Base-by-base conservation (phyloP, 2,797 vertebrate genomes). In the Botia kubotai region DNA sequence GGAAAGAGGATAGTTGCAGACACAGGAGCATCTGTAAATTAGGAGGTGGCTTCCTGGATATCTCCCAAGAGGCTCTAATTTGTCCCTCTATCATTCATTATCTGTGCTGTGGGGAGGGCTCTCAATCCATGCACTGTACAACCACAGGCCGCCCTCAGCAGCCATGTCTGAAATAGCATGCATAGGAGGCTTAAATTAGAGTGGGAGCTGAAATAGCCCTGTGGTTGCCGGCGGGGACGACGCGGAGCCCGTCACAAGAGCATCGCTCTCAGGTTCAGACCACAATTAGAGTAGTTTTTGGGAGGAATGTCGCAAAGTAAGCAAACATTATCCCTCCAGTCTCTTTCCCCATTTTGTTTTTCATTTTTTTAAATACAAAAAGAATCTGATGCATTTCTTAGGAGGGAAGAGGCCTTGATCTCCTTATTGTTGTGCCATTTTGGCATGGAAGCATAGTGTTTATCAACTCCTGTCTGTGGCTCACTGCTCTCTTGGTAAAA, bases 141-240 rank as follows among this genome's bases (percentile, higher is more conserved):
- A 77, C 84, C 83, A 82, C 80, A 75, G 63, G 72, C 77, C 55
- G 74, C 82, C 84, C 82, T 65, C 52, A 17, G 80, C 74, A 66
- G 75, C 72, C 17, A 72, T 57, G 71, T 87, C 81, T 78, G 79
- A 86, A 86, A 87, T 86, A 85, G 88, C 82, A 58, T 46, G 72
- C 78, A 75, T 85, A 79, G 85, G 77, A 87, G 81, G 84, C 82
- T 89, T 85, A 88, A 88, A 89, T 87, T 87, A 88, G 84, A 83
- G 79, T 77, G 76, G 81, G 78, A 82, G 78, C 85, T 81, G 74
- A 88, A 87, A 89, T 88, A 84, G 85, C 78, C 79, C 70, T 87
- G 89, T 86, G 87, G 89, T 90, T 75, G 65, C 80, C 82, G 57
- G 33, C 81, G 16, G 87, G 85, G 85, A 85, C 84, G 80, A 77